Base-by-base conservation (phyloP, 2,888 invertebrate genomes). In the Ectemnius cavifrons region DNA sequence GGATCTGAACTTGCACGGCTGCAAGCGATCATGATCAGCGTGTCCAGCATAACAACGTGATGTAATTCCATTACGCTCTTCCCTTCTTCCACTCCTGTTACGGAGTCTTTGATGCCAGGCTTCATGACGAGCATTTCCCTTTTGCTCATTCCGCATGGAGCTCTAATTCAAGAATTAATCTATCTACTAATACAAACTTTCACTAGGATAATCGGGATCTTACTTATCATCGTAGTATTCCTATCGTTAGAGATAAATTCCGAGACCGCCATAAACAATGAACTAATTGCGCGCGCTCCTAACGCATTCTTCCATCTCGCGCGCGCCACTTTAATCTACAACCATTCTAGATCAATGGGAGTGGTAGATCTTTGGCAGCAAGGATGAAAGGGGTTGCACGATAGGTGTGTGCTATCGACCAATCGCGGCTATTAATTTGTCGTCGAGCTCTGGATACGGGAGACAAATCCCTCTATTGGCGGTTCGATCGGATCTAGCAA, bases 11-110 rank as follows among this genome's bases (percentile, higher is more conserved):
- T 63, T 64, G 62, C 72, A 63, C 59, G 72, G 79, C 71, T 66
- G 75, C 73, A 67, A 79, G 72, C 70, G 76, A 66, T 78, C 76
- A 61, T 46, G 49, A 47, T 23, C 49, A 67, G 61, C 79, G 79
- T 77, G 81, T 52, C 14, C 63, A 28, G 81, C 76, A 83, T 82
- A 83, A 69, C 76, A 79, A 82, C 76, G 74, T 28, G 45, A 28
- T 20, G 75, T 75, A 78, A 75, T 78, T 83, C 70, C 72, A 68
- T 69, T 70, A 67, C 67, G 52, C 52, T 37, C 49, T 56, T 37
- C 49, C 57, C 45, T 23, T 71, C 70, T 62, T 58, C 52, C 52
- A 16, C 71, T 63, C 63, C 68, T 59, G 45, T 63, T 28, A 45
- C 46, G 52, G 47, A 63, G 66, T 27, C 47, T 49, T 27, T 18